Conservation (phyloP, 2,113 vertebrate species). For the Todiramphus saurophagus region DNA sequence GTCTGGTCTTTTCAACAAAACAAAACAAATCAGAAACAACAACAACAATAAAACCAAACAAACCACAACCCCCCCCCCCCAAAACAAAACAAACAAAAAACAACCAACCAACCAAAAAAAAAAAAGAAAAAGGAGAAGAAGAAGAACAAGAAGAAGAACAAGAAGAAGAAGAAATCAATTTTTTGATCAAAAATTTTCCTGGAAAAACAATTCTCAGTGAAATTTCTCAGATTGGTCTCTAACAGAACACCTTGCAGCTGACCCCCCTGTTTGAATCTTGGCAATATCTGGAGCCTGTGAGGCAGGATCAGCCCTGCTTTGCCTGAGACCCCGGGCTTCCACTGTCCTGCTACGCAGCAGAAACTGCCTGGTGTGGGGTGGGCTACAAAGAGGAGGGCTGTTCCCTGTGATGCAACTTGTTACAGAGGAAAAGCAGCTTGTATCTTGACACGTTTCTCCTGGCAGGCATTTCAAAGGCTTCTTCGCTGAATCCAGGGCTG, state of each 20-base stretch:
- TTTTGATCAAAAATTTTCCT: neutral
- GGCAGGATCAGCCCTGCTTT: neutral
- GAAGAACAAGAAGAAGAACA: too few species aligned
- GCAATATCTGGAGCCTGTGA: neutral
- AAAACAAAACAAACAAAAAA: too few species aligned
- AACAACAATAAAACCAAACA: too few species aligned
- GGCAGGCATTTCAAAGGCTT: conserved; percentile 58
- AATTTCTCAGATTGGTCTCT: rapidly evolving
- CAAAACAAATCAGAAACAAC: too few species aligned
- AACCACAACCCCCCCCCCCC: too few species aligned
- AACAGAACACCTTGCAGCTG: neutral
- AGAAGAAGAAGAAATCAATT: neutral
- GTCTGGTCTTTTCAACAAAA: neutral
- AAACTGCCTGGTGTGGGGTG: neutral
- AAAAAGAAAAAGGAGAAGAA: neutral
- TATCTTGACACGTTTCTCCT: neutral
- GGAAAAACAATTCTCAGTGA: neutral
- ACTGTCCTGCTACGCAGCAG: rapidly evolving
- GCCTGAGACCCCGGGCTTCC: neutral
- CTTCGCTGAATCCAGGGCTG: conserved; percentile 17
- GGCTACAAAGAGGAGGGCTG: neutral
- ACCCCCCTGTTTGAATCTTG: neutral
- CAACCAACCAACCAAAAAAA: neutral
- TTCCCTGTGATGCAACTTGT: neutral
- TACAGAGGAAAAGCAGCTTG: neutral